phyloP scores from a whole-genome alignment of 2,888 invertebrate species.

The Homarus gammarus region DNA sequence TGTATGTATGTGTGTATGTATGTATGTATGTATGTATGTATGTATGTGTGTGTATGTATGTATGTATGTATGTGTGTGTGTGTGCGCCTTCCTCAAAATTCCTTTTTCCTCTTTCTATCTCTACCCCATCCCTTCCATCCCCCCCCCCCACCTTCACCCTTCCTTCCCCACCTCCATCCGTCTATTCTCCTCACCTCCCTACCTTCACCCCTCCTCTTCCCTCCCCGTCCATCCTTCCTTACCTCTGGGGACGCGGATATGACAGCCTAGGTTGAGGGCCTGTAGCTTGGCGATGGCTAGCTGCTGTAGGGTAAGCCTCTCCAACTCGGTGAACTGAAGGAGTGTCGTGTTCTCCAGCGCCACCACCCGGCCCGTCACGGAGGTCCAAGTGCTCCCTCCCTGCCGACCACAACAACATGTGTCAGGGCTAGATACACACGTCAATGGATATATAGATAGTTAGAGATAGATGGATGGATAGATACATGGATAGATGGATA shows the following conservation, averaged over 20 bases:
- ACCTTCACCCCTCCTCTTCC: not conserved
- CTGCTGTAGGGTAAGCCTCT: slow-evolving; percentile 89
- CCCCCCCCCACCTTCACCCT: not conserved
- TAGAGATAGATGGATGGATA: too few species aligned
- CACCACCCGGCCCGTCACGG: slow-evolving; percentile 82
- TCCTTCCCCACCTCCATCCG: not conserved
- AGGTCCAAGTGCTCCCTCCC: slow-evolving; percentile 76
- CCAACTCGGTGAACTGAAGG: slow-evolving; percentile 88
- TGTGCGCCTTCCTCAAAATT: too few species aligned
- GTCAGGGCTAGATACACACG: too few species aligned
- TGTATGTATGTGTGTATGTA: too few species aligned
- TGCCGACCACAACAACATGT: slow-evolving; percentile 56
- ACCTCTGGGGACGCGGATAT: slow-evolving; percentile 91
- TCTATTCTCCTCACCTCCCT: not conserved
- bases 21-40: too few species aligned
- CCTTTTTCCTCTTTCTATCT: too few species aligned
- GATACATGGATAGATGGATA: too few species aligned
- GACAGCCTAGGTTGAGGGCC: slow-evolving; percentile 90
- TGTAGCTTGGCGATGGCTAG: slow-evolving; percentile 92
- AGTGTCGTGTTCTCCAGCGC: slow-evolving; percentile 86
- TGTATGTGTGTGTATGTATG: too few species aligned
- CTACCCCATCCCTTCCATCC: not conserved
- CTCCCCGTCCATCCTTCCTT: slow-evolving; percentile 77
- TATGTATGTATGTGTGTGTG: too few species aligned
- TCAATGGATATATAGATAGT: too few species aligned